These are phyloP conservation scores for Esox masquinongy DNA, from an alignment of 2,797 vertebrate species.

Conservation along the genomic window DNA sequence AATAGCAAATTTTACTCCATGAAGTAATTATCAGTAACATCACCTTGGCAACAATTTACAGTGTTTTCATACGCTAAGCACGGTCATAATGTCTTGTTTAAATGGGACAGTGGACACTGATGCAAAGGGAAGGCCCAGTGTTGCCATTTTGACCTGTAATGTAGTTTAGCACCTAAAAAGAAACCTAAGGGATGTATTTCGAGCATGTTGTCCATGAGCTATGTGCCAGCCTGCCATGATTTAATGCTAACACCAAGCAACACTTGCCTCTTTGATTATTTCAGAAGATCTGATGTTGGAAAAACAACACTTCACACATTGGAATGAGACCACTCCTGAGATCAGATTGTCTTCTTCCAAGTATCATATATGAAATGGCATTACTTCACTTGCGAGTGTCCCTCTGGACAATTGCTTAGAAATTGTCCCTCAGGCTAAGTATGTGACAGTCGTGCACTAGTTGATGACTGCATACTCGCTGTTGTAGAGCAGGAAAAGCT, in stretches of 20 bases:
- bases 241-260: neutral
- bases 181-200: neutral
- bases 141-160: neutral
- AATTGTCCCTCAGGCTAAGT: neutral
- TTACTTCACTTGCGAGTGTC: neutral
- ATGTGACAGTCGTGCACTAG: neutral
- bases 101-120: neutral
- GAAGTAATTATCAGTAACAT: too few relatives aligned
- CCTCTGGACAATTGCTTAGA: neutral
- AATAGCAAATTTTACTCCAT: too few relatives aligned
- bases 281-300: neutral
- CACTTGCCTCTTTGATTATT: neutral
- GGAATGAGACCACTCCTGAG: neutral
- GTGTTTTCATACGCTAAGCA: neutral
- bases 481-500: constrained; percentile 27
- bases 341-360: neutral
- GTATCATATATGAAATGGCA: neutral
- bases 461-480: neutral
- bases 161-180: neutral
- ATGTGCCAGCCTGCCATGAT: neutral
- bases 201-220: neutral
- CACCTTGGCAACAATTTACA: neutral
- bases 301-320: neutral
- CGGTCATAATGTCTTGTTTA: neutral
- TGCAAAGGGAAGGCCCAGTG: neutral